Evolutionary conservation across 2,797 vertebrate genomes (phyloP), one percentile per base, ranked within the genome.

Genomic region (Acrossocheilus wenchowensis): DNA sequence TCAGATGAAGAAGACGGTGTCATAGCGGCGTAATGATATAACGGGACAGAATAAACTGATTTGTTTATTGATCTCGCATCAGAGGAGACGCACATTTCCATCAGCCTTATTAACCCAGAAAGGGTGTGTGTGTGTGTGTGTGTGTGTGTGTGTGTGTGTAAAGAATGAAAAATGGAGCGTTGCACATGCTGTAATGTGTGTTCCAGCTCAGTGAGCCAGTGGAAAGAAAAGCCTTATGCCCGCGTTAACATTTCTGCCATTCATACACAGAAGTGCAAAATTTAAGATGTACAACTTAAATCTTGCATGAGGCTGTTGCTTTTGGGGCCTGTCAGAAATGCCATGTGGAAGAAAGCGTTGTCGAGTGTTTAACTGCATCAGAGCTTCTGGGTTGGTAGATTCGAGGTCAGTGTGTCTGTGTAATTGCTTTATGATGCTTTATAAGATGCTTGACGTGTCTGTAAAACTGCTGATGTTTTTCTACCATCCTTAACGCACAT

Each of bases 251-350:
- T 93, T 92, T 93, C 91, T 93, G 91, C 92, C 90, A 93, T 94
- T 94, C 87, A 90, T 92, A 89, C 93, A 90, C 60, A 69, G 90
- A 93, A 93, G 93, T 93, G 92, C 92, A 94, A 93, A 94, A 95
- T 94, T 93, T 94, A 91, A 93, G 93, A 94, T 91, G 90, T 87
- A 88, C 84, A 92, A 91, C 89, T 79, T 92, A 92, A 94, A 95
- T 96, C 92, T 95, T 94, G 93, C 94, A 93, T 83, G 90, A 92
- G 89, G 89, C 88, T 92, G 95, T 93, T 86, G 86, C 81, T 73
- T 85, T 62, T 43, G 82, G 68, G 78, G 23, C 82, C 60, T 17
- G 77, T 74, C 60, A 57, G 64, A 34, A 71, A 69, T 30, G 66
- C n/a, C 62, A 43, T 83, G 62, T 78, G 52, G 48, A 81, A 52